phyloP scores from a whole-genome alignment of 2,797 vertebrate species.

The Petrocephalus schoutedeni region DNA sequence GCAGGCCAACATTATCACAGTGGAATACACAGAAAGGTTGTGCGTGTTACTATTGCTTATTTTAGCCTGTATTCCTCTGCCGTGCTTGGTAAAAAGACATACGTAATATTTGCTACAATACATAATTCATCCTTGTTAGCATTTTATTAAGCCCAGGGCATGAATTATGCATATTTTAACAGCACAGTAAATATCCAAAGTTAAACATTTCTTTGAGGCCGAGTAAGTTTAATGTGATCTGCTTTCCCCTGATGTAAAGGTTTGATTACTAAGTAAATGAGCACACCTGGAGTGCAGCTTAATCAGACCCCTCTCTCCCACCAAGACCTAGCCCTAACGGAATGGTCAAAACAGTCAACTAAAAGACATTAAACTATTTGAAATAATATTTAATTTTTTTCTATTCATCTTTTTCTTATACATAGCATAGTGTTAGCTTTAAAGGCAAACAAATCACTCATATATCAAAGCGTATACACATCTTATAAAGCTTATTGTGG shows the following conservation, averaged over 20 bases:
- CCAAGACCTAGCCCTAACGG: neutral
- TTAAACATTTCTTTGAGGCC: slow-evolving; percentile 5
- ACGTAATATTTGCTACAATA: neutral
- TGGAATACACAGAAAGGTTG: neutral
- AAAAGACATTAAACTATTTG: neutral
- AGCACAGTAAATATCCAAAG: neutral
- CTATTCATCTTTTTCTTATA: neutral
- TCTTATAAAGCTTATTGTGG: neutral
- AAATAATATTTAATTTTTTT: neutral
- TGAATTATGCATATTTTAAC: slow-evolving; percentile 20
- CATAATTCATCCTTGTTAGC: slow-evolving; percentile 2
- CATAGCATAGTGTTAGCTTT: neutral
- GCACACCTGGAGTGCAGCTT: neutral
- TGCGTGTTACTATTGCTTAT: neutral
- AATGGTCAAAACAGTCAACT: neutral
- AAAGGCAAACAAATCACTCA: neutral
- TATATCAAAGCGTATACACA: neutral
- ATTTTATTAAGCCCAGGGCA: slow-evolving; percentile 2
- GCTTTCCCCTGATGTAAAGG: neutral
- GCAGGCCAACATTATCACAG: neutral
- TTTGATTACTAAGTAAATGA: neutral
- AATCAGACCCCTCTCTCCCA: neutral
- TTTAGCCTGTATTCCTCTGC: neutral
- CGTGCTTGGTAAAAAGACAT: neutral
- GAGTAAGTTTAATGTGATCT: neutral